These are phyloP conservation scores for Uria aalge DNA, from an alignment of 2,113 vertebrate species.

Conservation along the genomic window DNA sequence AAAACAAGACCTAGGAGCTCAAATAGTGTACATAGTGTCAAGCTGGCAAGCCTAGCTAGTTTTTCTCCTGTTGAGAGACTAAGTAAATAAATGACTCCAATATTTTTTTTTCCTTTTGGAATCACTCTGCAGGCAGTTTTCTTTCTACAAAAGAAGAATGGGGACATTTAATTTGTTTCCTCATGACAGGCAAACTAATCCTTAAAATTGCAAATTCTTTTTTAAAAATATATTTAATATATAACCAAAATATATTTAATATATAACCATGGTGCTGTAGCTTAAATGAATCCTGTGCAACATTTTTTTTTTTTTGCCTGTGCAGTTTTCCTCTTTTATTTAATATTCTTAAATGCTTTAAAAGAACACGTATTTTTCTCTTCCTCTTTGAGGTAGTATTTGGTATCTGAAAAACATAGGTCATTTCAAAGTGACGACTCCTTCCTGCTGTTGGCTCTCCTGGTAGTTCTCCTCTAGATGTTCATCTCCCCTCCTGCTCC, in stretches of 20 bases:
- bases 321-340: background rate
- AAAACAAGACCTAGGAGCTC: background rate
- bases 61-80: background rate
- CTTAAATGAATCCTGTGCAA: background rate
- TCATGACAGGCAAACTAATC: background rate
- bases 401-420: background rate
- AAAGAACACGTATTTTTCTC: background rate
- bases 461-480: background rate
- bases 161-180: background rate
- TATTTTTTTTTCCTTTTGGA: background rate
- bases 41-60: background rate
- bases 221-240: background rate
- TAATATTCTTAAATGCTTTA: background rate
- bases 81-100: background rate
- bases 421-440: background rate
- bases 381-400: background rate
- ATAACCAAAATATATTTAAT: background rate
- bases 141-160: background rate
- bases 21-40: background rate
- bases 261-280: accelerated
- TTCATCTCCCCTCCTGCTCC: background rate
- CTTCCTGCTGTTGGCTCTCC: background rate
- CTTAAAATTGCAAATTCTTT: background rate
- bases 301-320: background rate
- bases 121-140: background rate